Evolutionary conservation across 2,888 invertebrate genomes (phyloP), one percentile per base, ranked within the genome.

Genomic region (Ectemnius cavifrons): DNA sequence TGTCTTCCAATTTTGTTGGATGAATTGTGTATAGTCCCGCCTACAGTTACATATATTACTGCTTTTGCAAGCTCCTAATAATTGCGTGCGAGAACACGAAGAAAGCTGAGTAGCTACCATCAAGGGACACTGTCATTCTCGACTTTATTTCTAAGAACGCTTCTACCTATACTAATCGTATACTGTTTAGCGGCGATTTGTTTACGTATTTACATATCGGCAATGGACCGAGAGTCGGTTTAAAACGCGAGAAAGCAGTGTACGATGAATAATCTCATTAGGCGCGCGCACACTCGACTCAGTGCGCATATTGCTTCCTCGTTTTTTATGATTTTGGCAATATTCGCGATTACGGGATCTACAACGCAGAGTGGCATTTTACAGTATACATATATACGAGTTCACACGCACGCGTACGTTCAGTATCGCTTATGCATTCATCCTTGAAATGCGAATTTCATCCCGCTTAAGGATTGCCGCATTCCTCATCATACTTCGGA

Each of bases 381-480:
- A 23, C 8, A 27, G 27, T 18, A 16, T 45, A 37, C 11, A 11
- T 37, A 6, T 37, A 11, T 11, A 56, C 37, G 18, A 56, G 56
- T 56, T 64, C 56, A 16, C 20, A 56, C 56, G n/a, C 23, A 65
- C 60, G 37, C 37, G 37, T 37, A 11, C 46, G 59, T 63, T 71
- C 18, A 37, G 16, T 60, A 52, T 37, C 37, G 8, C 37, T 4
- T 23, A 20, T 18, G 16, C 47, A 47, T 13, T 14, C 47, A 14
- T 67, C 69, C 28, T 64, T 65, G 11, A 76, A 58, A 61, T 57
- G 47, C 47, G 63, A 56, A 67, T 57, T 73, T 73, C 73, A 57
- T 56, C 49, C 56, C 59, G 69, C 45, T 62, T 52, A 65, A 63
- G 64, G 37, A 37, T 37, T 37, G 37, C 11, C 37, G 37, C 37